These are phyloP conservation scores for Euproctis similis DNA, from an alignment of 2,888 invertebrate species.

Conservation along the genomic window DNA sequence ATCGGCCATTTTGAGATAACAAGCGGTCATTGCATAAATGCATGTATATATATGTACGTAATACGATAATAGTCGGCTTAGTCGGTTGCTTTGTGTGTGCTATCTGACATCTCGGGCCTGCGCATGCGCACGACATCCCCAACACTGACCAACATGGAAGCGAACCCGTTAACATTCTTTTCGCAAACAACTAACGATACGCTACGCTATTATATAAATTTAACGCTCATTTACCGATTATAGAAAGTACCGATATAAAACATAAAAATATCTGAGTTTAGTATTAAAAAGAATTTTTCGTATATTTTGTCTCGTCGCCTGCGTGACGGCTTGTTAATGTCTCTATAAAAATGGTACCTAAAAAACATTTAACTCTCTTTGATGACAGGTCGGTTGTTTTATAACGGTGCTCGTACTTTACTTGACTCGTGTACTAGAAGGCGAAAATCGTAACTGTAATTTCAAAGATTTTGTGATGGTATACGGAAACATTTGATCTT, in stretches of 20 bases:
- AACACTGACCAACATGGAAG: conserved; percentile 40
- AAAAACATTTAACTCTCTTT: conserved; percentile 18
- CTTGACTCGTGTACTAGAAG: too few species aligned
- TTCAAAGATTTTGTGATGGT: too few species aligned
- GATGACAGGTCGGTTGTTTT: conserved; percentile 8
- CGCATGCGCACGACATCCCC: conserved; percentile 18
- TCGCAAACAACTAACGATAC: conserved; percentile 41
- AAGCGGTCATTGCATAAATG: conserved; percentile 9
- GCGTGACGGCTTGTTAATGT: too few species aligned
- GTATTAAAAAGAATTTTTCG: conserved; percentile 27
- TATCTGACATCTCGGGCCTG: conserved; percentile 31
- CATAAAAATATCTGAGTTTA: conserved; percentile 31
- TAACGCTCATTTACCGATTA: conserved; percentile 26
- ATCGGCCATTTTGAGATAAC: conserved; percentile 11
- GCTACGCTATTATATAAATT: conserved; percentile 43
- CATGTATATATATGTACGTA: conserved; percentile 15
- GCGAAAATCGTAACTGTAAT: too few species aligned
- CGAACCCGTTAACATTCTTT: conserved; percentile 59
- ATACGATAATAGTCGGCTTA: conserved; percentile 29
- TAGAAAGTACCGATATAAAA: conserved; percentile 23
- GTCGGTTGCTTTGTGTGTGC: conserved; percentile 32
- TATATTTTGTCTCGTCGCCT: conserved; percentile 9
- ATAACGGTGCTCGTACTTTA: conserved; percentile 20
- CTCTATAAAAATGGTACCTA: conserved; percentile 18
- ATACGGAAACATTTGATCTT: too few species aligned